phyloP scores from a whole-genome alignment of 2,888 invertebrate species.

The Rhimphoctona megacephalus region DNA sequence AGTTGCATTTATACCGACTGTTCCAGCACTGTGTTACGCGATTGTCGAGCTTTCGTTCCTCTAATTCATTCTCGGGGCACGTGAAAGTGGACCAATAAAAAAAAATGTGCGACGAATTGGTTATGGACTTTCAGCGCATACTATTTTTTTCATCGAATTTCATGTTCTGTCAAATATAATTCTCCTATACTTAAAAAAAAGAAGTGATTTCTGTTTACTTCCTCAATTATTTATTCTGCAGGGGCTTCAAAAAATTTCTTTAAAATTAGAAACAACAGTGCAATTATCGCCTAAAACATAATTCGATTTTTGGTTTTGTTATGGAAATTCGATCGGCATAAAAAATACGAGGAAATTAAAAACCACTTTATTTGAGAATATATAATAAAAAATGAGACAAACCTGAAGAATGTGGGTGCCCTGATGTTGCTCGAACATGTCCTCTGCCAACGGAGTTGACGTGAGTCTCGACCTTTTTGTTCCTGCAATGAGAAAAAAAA shows the following conservation, averaged over 20 bases:
- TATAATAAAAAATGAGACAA: slow-evolving; percentile 72
- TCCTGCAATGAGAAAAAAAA: slow-evolving; percentile 88
- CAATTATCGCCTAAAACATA: neutral
- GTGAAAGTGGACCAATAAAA: neutral
- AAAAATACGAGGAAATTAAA: neutral
- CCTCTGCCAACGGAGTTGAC: slow-evolving; percentile 92
- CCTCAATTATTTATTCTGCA: neutral
- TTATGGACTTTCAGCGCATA: slow-evolving; percentile 20
- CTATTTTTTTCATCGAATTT: neutral
- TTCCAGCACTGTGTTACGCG: slow-evolving; percentile 2
- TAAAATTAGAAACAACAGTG: neutral
- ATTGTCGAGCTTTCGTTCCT: slow-evolving; percentile 39
- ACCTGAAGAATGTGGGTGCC: slow-evolving; percentile 99
- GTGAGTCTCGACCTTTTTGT: slow-evolving; percentile 91
- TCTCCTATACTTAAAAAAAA: neutral
- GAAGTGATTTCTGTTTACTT: neutral
- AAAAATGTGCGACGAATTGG: neutral
- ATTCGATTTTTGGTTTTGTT: neutral
- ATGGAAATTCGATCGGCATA: neutral
- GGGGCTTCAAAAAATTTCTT: neutral
- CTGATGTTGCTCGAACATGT: slow-evolving; percentile 97
- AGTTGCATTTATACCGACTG: slow-evolving; percentile 26
- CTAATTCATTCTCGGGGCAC: slow-evolving; percentile 29
- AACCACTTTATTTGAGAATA: neutral
- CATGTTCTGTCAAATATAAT: neutral